Evolutionary conservation across 2,888 invertebrate genomes (phyloP), one percentile per base, ranked within the genome.

Genomic region (Amphipyra tragopoginis): DNA sequence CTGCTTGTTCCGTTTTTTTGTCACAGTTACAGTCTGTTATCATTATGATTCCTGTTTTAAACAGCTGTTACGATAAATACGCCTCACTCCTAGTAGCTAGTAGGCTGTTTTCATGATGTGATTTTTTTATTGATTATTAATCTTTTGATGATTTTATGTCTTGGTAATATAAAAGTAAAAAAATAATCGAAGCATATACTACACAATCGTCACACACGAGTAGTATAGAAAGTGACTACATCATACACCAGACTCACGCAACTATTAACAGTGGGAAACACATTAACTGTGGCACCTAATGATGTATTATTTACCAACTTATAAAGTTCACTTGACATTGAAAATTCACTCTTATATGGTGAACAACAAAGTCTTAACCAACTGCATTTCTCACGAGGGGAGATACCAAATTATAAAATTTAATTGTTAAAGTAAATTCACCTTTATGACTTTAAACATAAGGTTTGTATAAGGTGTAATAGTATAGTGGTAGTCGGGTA

Each of bases 201-300:
- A 44, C 29, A 45, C 15, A 29, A 51, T 15, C 45, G 40, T 45
- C 34, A 11, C 49, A 59, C 43, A 49, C 21, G 56, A 52, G 33
- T 29, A 5, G 39, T 40, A 45, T 57, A 54, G 75, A 77, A 62
- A 74, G 71, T 63, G 70, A 61, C 53, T 59, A 21, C 42, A 47
- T 45, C 55, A 40, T 26, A 56, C 14, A 10, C 40, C 13, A 34
- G 34, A 38, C 21, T n/a, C 71, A 66, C 56, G 63, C 57, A 54
- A 67, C 68, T 63, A 60, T 48, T 51, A 50, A 34, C 50, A 60
- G 53, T 58, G 63, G 62, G 71, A 64, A 63, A 61, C 61, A 6
- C 55, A 64, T 65, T 56, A 57, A 48, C 44, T 47, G 67, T 76
- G 48, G 39, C 65, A 13, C 50, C 47, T 72, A 73, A 71, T 73